These are phyloP conservation scores for Apogon talboti DNA, from an alignment of 2,797 vertebrate species.

Conservation along the genomic window DNA sequence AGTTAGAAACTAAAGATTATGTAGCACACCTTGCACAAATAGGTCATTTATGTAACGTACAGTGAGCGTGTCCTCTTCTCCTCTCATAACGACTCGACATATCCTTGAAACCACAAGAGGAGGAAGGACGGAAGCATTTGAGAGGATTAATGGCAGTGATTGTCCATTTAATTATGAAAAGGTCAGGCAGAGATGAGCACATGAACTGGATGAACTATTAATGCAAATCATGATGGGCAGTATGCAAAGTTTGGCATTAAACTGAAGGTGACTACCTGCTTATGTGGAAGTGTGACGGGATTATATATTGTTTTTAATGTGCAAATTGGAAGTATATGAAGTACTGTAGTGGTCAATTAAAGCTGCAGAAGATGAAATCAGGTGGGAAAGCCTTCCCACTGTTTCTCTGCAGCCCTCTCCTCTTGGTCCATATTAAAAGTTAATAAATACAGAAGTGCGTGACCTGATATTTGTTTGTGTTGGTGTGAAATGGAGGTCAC, in stretches of 20 bases:
- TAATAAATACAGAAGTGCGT: no score
- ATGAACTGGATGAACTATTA: constrained; percentile 34
- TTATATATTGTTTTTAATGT: neutral
- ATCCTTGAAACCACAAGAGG: constrained; percentile 12
- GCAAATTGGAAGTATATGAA: neutral
- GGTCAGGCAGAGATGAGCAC: constrained; percentile 51
- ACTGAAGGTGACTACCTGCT: constrained; percentile 19
- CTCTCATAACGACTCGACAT: constrained; percentile 5
- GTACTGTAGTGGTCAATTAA: no score
- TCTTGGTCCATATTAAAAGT: no score
- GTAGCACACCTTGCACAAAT: constrained; percentile 8
- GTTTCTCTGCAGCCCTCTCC: no score
- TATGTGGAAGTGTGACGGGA: neutral
- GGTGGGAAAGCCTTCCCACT: no score
- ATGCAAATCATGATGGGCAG: constrained; percentile 34
- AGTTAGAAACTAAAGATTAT: constrained; percentile 2
- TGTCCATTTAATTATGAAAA: constrained; percentile 54
- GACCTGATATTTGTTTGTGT: no score
- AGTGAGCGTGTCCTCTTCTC: neutral
- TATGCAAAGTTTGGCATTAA: constrained; percentile 56
- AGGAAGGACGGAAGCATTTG: constrained; percentile 27
- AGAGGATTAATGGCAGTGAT: constrained; percentile 41
- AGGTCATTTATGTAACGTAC: neutral
- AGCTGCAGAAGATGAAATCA: no score
- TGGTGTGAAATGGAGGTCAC: no score